Evolutionary conservation across 2,797 vertebrate genomes (phyloP), one percentile per base, ranked within the genome.

Genomic region (Limosa lapponica): DNA sequence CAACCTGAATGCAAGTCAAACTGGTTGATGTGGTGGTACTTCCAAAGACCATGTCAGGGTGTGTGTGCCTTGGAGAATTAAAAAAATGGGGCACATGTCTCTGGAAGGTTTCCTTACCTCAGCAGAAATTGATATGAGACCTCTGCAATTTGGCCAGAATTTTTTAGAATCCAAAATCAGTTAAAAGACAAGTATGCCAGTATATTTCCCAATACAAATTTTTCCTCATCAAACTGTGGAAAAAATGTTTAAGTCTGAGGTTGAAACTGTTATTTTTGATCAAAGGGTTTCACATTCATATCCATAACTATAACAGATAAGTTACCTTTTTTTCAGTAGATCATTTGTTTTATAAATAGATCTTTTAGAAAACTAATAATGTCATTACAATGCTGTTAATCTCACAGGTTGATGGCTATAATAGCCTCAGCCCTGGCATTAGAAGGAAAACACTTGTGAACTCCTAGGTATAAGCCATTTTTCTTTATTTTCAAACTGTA

Each of bases 1-100:
- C n/a, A n/a, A n/a, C n/a, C n/a, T 24, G 41, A 82, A 79, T 10
- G 5, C 12, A 75, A 80, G n/a, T 36, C 54, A 75, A 61, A 79
- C 3, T 79, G 44, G 8, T 57, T 57, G 58, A 54, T 0, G 0
- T 37, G 19, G 49, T 44, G 36, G 27, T 57, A 25, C 17, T 37
- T 58, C 24, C n/a, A 36, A 81, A 64, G 16, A 39, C 19, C 28
- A 30, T 8, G 18, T 18, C 19, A 32, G 39, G 80, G 46, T 0
- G 0, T 24, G 7, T 25, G 23, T 49, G 10, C 37, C 61, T 57
- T 36, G 41, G 17, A 81, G 80, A 81, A 71, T 34, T 54, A 32
- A 77, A 77, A 82, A 82, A n/a, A 6, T 12, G 11, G 3, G 18
- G 12, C 15, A 36, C 4, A 2, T 18, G 6, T 61, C 18, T 46